phyloP scores from a whole-genome alignment of 2,113 vertebrate species.

The Chrysemys picta region DNA sequence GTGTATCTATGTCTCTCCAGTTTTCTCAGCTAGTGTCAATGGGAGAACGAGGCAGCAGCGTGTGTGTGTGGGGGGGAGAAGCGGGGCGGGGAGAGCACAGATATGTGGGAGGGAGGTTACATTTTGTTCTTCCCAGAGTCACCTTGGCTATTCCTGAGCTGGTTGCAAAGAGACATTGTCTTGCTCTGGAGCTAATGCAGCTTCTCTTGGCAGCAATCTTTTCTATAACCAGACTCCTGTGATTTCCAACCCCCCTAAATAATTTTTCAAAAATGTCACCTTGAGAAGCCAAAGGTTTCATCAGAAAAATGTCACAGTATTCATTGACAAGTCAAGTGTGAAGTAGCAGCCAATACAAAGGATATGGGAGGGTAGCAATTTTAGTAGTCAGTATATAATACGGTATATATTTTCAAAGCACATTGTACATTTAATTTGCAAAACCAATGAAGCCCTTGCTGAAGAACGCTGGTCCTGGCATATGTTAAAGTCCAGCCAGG shows the following conservation, averaged over 20 bases:
- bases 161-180: neutral
- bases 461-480: neutral
- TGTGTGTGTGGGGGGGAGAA: no score
- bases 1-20: neutral
- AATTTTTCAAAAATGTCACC: neutral
- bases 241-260: neutral
- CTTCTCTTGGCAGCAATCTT: neutral
- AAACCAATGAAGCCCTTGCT: neutral
- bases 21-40: neutral
- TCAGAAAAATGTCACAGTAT: neutral
- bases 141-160: neutral
- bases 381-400: neutral
- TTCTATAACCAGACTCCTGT: neutral
- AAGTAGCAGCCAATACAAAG: neutral
- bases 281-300: neutral
- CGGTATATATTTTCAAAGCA: neutral
- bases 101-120: neutral
- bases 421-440: neutral
- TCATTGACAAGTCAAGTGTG: neutral
- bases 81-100: no score
- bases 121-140: neutral
- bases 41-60: no score
- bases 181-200: neutral
- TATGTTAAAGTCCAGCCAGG: neutral
- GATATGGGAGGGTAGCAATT: neutral